Conservation (phyloP, 2,113 vertebrate species). For the Garra rufa region DNA sequence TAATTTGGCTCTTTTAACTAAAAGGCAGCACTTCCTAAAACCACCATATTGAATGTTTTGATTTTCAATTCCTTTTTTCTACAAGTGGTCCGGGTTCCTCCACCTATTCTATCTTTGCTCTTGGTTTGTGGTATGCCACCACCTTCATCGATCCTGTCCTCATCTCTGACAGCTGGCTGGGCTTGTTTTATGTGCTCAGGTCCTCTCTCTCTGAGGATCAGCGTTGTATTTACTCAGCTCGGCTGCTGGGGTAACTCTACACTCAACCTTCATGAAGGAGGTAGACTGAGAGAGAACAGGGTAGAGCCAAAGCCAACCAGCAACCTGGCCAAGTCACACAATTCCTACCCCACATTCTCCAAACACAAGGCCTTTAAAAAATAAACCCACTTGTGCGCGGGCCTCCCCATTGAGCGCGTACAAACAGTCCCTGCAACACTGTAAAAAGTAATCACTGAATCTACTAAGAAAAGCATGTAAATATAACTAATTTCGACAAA, state of each 20-base stretch:
- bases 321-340: slow-evolving; percentile 64
- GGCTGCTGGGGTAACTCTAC: slow-evolving; percentile 57
- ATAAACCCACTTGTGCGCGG: slow-evolving; percentile 55
- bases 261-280: slow-evolving; percentile 55
- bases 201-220: slow-evolving; percentile 39
- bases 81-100: background rate
- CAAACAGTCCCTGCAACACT: slow-evolving; percentile 45
- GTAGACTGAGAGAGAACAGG: slow-evolving; percentile 53
- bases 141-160: slow-evolving; percentile 42
- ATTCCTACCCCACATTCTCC: slow-evolving; percentile 57
- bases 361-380: slow-evolving; percentile 61
- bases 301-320: slow-evolving; percentile 72
- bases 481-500: too few species aligned
- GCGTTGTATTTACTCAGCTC: slow-evolving; percentile 58
- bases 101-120: background rate
- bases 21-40: background rate
- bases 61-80: background rate
- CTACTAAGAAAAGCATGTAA: too few species aligned
- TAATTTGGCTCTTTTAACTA: background rate
- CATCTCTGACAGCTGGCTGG: slow-evolving; percentile 15
- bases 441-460: too few species aligned
- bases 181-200: slow-evolving; percentile 48
- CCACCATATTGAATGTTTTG: background rate
- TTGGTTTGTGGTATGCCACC: slow-evolving; percentile 3
- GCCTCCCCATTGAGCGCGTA: slow-evolving; percentile 48